Evolutionary conservation across 2,113 vertebrate genomes (phyloP).

Genomic region (Chloropsis hardwickii): DNA sequence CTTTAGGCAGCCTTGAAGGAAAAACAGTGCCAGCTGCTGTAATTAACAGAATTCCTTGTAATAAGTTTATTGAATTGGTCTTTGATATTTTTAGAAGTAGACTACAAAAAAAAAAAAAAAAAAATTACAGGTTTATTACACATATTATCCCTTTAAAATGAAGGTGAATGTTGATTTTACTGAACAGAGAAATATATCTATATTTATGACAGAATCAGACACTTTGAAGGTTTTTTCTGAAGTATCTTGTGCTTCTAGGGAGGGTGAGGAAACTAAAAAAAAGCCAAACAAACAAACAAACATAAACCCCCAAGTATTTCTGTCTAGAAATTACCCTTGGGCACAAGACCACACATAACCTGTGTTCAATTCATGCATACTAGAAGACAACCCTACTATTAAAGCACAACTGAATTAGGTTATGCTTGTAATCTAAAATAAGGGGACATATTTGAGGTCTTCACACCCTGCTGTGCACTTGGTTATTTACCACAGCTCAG

Average conservation of each 20-base stretch:
- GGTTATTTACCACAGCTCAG: background rate
- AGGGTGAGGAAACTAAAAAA: rapidly evolving
- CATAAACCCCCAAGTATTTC: background rate
- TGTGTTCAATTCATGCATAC: background rate
- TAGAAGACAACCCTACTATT: background rate
- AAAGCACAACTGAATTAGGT: background rate
- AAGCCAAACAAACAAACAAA: background rate
- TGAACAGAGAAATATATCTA: background rate
- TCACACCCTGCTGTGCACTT: background rate
- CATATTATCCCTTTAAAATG: background rate
- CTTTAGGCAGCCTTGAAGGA: background rate
- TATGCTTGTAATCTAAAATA: background rate
- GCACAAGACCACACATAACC: background rate
- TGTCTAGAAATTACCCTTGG: background rate
- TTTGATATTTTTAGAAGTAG: background rate
- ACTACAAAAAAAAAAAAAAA: background rate
- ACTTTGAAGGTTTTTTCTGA: background rate
- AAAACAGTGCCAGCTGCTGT: background rate
- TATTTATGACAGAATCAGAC: background rate
- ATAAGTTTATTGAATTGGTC: background rate
- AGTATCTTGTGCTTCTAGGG: background rate
- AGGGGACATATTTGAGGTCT: background rate
- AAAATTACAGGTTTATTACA: background rate
- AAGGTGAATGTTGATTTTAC: background rate
- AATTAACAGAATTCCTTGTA: background rate